A percentile compares a stretch with the other conserved stretches of the same genome.
phyloP scores from a whole-genome alignment of 2,797 vertebrate species.

The Sarcophilus harrisii region DNA sequence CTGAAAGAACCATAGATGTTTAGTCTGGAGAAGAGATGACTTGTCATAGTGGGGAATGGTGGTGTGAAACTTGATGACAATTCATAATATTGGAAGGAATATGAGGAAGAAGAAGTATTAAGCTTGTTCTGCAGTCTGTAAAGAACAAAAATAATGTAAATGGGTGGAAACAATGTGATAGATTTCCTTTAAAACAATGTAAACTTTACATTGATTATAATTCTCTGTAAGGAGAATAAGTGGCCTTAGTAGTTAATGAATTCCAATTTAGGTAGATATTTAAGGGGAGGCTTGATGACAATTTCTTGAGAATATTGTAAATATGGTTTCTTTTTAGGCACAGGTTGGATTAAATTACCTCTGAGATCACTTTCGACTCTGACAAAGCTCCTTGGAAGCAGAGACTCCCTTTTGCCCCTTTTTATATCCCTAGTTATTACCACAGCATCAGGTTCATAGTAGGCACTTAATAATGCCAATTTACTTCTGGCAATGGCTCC shows the following conservation, averaged over 20 bases:
- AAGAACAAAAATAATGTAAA: background rate
- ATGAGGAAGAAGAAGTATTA: background rate
- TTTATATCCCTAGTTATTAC: background rate
- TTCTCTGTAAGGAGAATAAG: background rate
- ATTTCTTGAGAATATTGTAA: background rate
- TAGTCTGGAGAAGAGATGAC: background rate
- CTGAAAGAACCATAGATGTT: background rate
- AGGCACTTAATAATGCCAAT: background rate
- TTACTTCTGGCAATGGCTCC: background rate
- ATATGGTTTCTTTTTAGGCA: background rate
- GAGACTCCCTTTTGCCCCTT: background rate
- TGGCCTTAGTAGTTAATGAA: background rate
- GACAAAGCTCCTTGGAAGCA: background rate
- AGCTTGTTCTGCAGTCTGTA: background rate
- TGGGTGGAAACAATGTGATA: background rate
- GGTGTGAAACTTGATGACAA: background rate
- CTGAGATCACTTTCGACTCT: background rate
- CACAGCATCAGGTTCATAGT: background rate
- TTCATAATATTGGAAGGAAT: background rate
- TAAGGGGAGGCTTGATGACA: background rate
- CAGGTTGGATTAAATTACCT: background rate
- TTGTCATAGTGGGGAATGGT: background rate
- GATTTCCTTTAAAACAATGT: background rate
- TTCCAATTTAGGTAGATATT: background rate
- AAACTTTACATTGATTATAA: background rate